Evolutionary conservation across 1,140 invertebrate genomes (phyloP).

Genomic region (Delia radicum): DNA sequence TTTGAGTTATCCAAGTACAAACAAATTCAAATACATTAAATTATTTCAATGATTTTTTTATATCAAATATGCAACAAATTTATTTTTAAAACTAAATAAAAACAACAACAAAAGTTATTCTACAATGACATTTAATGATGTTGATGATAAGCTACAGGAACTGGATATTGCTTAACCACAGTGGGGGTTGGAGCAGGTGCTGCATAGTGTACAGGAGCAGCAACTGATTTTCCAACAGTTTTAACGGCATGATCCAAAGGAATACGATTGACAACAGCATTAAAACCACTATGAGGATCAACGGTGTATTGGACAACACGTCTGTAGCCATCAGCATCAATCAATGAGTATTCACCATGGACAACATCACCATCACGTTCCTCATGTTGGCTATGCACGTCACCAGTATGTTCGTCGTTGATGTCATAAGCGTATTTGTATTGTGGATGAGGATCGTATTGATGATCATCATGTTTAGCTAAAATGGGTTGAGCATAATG

Average conservation of each 20-base stretch:
- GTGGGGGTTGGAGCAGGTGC: slow-evolving; percentile 10
- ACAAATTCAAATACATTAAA: too few species aligned
- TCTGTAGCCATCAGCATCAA: slow-evolving; percentile 53
- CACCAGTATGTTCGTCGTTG: slow-evolving; percentile 60
- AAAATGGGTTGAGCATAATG: slow-evolving; percentile 18
- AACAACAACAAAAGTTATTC: neutral
- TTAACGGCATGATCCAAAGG: slow-evolving; percentile 41
- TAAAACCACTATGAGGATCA: slow-evolving; percentile 52
- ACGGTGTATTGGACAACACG: slow-evolving; percentile 54
- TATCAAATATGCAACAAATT: slow-evolving; percentile 23
- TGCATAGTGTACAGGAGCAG: slow-evolving; percentile 21
- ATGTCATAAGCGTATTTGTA: slow-evolving; percentile 61
- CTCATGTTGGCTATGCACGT: slow-evolving; percentile 62
- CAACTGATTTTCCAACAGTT: slow-evolving; percentile 20
- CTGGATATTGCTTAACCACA: slow-evolving; percentile 30
- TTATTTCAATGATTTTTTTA: too few species aligned
- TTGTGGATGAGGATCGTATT: slow-evolving; percentile 53
- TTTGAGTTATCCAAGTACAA: too few species aligned
- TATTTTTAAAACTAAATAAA: slow-evolving; percentile 21
- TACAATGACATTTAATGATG: slow-evolving; percentile 33
- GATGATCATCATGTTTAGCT: slow-evolving; percentile 31
- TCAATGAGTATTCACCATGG: slow-evolving; percentile 58
- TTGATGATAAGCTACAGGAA: slow-evolving; percentile 35
- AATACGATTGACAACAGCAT: slow-evolving; percentile 53
- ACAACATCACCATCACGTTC: slow-evolving; percentile 62